These are phyloP conservation scores for Psilopsiagon aurifrons DNA, from an alignment of 2,113 vertebrate species.

Conservation along the genomic window DNA sequence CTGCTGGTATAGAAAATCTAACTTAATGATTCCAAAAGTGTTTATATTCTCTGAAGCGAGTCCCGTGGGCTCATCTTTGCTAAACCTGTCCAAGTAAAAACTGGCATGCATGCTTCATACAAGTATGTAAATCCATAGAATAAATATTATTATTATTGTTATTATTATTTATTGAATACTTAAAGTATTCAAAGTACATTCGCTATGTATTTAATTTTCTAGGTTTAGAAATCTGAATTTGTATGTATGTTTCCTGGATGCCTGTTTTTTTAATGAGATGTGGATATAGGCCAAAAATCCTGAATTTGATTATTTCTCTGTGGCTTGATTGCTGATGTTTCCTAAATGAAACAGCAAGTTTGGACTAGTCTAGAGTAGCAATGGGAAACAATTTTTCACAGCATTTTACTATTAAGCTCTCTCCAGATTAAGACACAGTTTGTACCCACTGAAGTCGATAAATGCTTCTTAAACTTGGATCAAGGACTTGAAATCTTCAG, in stretches of 20 bases:
- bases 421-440: neutral
- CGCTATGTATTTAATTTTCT: neutral
- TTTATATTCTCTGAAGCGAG: neutral
- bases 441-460: neutral
- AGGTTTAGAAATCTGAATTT: neutral
- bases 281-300: neutral
- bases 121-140: neutral
- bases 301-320: neutral
- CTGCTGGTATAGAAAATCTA: neutral
- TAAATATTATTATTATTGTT: neutral
- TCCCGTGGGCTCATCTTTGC: neutral
- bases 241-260: neutral
- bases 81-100: neutral
- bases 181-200: neutral
- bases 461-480: neutral
- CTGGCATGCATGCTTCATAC: neutral
- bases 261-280: neutral
- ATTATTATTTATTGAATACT: neutral
- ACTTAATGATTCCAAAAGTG: neutral
- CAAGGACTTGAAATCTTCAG: neutral
- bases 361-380: neutral
- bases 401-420: neutral
- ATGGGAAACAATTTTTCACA: neutral
- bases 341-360: neutral
- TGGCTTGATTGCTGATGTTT: neutral